Conservation (phyloP, 64 coral and sea anemone genomes). For the Astreopora myriophthalma region DNA sequence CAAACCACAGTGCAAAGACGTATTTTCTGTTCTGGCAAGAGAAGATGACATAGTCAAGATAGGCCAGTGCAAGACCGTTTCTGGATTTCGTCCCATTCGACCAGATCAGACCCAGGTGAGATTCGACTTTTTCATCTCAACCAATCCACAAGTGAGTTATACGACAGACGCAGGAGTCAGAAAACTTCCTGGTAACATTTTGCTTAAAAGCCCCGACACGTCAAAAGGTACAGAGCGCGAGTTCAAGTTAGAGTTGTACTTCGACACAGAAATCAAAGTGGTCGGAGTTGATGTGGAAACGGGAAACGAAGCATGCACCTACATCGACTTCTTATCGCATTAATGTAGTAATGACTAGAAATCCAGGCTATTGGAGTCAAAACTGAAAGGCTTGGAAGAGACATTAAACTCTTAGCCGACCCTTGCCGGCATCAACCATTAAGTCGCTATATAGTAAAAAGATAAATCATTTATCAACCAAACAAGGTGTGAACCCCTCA, state of each 20-base stretch:
- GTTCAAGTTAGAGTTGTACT: slow-evolving; percentile 3
- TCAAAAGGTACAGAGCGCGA: background rate
- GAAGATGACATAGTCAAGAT: slow-evolving; percentile 9
- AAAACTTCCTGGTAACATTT: background rate
- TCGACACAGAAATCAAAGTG: slow-evolving; percentile 38
- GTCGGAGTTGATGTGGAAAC: slow-evolving; percentile 6
- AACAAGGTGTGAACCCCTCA: no score
- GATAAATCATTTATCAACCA: no score
- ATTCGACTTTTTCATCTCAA: slow-evolving; percentile 3
- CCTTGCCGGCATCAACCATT: no score
- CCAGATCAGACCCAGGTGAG: background rate
- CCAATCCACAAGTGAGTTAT: background rate
- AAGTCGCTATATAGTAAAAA: no score
- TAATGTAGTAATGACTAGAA: background rate
- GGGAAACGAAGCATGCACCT: background rate
- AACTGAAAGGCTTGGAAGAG: background rate
- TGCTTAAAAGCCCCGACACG: background rate
- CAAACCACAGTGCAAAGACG: background rate
- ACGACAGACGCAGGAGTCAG: background rate
- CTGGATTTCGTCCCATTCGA: background rate
- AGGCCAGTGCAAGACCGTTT: background rate
- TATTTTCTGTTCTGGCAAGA: slow-evolving; percentile 2
- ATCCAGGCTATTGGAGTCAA: background rate
- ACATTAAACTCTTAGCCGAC: background rate
- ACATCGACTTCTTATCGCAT: slow-evolving; percentile 36